These are phyloP conservation scores for Echinometra lucunter DNA, from an alignment of 53 echinoderm and acorn worm species.

Conservation along the genomic window DNA sequence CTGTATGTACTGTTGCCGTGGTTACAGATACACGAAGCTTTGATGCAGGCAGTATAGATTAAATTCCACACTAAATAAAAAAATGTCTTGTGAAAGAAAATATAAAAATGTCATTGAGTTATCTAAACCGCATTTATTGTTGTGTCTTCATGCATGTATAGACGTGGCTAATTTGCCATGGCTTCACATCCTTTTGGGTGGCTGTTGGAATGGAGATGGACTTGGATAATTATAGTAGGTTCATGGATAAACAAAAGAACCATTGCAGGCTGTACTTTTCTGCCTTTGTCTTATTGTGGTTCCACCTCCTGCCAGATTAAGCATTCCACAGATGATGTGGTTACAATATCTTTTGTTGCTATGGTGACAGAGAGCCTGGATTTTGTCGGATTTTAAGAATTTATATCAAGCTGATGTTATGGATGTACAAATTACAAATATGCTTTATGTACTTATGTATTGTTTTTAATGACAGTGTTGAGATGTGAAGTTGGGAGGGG, in stretches of 20 bases:
- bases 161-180: not conserved
- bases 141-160: not conserved
- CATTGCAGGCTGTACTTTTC: not conserved
- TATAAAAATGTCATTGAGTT: not conserved
- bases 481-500: not conserved
- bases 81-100: not conserved
- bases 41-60: not conserved
- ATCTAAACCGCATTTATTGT: not conserved
- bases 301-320: not conserved
- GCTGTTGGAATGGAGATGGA: not conserved
- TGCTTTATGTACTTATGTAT: not conserved
- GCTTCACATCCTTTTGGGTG: not conserved
- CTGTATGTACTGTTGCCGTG: constrained; percentile 11
- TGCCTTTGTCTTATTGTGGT: not conserved
- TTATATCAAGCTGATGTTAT: not conserved
- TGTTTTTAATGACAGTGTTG: not conserved
- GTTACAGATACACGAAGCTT: not conserved
- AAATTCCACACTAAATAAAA: not conserved
- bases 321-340: not conserved
- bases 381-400: not conserved
- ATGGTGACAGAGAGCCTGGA: not conserved
- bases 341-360: not conserved
- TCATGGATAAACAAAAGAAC: not conserved
- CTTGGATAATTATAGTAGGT: too few relatives aligned
- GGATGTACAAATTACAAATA: not conserved